Conservation (phyloP, 2,888 invertebrate genomes). For the Torymus texanus region DNA sequence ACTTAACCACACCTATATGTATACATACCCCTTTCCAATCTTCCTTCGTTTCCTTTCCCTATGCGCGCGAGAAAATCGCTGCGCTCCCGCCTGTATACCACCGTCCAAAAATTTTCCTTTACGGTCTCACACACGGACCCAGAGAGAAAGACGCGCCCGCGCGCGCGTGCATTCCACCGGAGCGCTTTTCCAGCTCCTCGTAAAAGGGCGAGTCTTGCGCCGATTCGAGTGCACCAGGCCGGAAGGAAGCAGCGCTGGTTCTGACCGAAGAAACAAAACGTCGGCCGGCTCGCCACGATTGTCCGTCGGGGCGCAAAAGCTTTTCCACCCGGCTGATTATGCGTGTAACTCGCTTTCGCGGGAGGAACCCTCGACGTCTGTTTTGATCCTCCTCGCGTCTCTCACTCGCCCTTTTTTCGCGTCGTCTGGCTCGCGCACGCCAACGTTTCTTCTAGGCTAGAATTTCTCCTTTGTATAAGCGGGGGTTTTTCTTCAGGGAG, state of each 20-base stretch:
- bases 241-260: slow-evolving; percentile 34
- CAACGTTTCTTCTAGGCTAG: no score
- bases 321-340: slow-evolving; percentile 44
- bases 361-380: slow-evolving; percentile 1
- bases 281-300: slow-evolving; percentile 3
- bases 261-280: slow-evolving; percentile 47
- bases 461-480: no score
- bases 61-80: no score
- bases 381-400: slow-evolving; percentile 23
- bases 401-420: not conserved
- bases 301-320: slow-evolving; percentile 25
- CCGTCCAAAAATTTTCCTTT: slow-evolving; percentile 33
- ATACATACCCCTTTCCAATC: no score
- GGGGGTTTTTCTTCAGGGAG: not conserved
- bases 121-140: slow-evolving; percentile 1
- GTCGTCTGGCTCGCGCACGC: not conserved
- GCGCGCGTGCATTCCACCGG: no score
- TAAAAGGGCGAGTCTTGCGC: slow-evolving; percentile 9
- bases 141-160: no score
- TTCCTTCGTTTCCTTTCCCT: no score
- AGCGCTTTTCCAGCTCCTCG: not conserved
- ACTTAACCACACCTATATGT: no score
- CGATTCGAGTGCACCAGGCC: slow-evolving; percentile 52
- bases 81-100: not conserved
- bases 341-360: slow-evolving; percentile 23